These are phyloP conservation scores for Leptinotarsa defecta DNA, from an alignment of 1,140 invertebrate species.

Conservation along the genomic window DNA sequence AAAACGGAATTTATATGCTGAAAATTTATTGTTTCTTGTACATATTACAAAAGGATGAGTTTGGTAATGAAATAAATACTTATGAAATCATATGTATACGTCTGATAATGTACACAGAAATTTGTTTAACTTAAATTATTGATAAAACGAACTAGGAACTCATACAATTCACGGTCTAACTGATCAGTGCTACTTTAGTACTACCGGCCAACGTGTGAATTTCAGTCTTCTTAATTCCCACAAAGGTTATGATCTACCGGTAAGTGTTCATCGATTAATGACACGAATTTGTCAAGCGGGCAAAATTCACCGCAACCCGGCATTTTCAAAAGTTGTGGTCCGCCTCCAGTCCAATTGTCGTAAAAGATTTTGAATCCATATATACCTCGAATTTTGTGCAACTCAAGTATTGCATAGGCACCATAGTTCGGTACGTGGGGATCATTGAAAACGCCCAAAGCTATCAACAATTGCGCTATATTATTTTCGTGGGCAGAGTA, in stretches of 20 bases:
- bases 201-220: not conserved
- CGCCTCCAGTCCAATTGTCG: slow-evolving; percentile 36
- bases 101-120: no score
- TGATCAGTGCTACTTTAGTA: no score
- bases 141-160: no score
- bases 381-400: slow-evolving; percentile 38
- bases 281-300: slow-evolving; percentile 50
- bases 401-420: slow-evolving; percentile 51
- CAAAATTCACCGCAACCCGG: slow-evolving; percentile 50
- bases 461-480: slow-evolving; percentile 67
- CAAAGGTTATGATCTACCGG: slow-evolving; percentile 32
- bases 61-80: no score
- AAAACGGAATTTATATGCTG: no score
- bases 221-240: slow-evolving; percentile 27
- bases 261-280: slow-evolving; percentile 46
- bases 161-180: not conserved
- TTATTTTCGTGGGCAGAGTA: slow-evolving; percentile 78
- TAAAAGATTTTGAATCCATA: slow-evolving; percentile 48
- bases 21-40: no score
- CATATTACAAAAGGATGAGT: no score
- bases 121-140: no score
- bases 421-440: slow-evolving; percentile 64
- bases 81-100: no score
- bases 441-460: slow-evolving; percentile 68
- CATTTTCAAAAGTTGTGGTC: slow-evolving; percentile 45